phyloP scores from a whole-genome alignment of 1,140 invertebrate genomes.

The Telenomus remus region DNA sequence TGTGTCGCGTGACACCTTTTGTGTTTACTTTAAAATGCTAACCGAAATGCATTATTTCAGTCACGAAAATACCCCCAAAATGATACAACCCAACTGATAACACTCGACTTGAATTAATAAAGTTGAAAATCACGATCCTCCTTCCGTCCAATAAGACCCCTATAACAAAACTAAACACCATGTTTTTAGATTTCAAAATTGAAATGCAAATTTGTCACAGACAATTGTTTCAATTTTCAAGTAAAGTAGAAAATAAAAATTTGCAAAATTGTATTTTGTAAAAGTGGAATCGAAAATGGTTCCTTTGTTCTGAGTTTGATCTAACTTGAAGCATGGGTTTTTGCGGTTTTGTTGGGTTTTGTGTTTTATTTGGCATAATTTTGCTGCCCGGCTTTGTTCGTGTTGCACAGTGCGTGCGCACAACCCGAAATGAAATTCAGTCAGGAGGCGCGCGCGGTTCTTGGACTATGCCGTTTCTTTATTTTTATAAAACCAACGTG shows the following conservation, averaged over 20 bases:
- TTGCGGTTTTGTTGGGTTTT: conserved; percentile 29
- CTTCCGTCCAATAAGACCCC: no score
- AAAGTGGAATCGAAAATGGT: neutral
- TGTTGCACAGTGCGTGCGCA: conserved; percentile 21
- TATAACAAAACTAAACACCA: no score
- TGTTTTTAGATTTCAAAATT: no score
- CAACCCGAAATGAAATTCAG: conserved; percentile 48
- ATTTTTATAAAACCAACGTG: conserved; percentile 34
- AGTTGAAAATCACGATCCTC: neutral
- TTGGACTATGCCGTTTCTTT: conserved; percentile 51
- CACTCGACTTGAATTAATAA: neutral
- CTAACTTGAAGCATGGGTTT: neutral
- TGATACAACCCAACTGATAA: conserved; percentile 8
- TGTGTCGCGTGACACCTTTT: conserved; percentile 56
- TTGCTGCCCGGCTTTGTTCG: conserved; percentile 30
- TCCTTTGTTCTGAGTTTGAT: neutral
- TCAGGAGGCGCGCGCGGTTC: conserved; percentile 41
- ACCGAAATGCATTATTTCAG: conserved; percentile 55
- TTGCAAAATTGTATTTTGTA: no score
- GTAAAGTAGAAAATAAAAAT: no score
- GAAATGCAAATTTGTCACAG: no score
- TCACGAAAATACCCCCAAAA: conserved; percentile 39
- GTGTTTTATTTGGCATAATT: conserved; percentile 2
- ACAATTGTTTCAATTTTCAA: no score
- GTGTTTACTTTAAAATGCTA: conserved; percentile 47